Base-by-base conservation (phyloP, 2,888 invertebrate species). In the Xiphydria camelus region DNA sequence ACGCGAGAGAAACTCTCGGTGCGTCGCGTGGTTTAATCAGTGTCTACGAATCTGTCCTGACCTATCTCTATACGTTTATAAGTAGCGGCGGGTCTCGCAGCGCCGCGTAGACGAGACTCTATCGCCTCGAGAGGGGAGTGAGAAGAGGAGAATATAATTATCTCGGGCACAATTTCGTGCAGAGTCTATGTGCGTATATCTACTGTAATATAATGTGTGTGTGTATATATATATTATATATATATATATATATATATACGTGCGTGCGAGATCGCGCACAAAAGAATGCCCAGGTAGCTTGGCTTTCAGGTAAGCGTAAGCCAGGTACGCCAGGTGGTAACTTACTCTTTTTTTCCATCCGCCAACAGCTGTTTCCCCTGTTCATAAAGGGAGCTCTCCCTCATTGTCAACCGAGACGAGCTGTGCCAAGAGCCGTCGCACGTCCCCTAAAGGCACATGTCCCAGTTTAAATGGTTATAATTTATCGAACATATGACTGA, bases 341-440 rank as follows among this genome's bases (percentile, higher is more conserved):
- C 65, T 68, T 69, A 65, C 64, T 68, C 69, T 55, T 53, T 53
- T 64, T 60, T 57, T 53, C 55, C 47, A 47, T 63, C 67, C 66
- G 53, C 53, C 53, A 71, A 73, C 74, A 75, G 74, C 74, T 75
- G 74, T 75, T 74, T 74, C 70, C n/a, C 73, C 71, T 64, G 58
- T 53, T 62, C 60, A 62, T 57, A 59, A 64, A 64, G 60, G 55
- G 47, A 45, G 22, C 58, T 65, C 64, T 65, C 61, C 57, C 59
- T 62, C 58, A 68, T 69, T 68, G 68, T 70, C 70, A 70, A 63
- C 64, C 56, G 53, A 54, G 53, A 32, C 49, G 51, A 51, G 47
- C 38, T 47, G 35, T 12, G 7, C 26, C 26, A 25, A 25, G 25
- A 49, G 47, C 51, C 51, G 47, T 47, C 34, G 49, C 33, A 32